phyloP scores from a whole-genome alignment of 1,140 invertebrate species.

The Tachypleus tridentatus region DNA sequence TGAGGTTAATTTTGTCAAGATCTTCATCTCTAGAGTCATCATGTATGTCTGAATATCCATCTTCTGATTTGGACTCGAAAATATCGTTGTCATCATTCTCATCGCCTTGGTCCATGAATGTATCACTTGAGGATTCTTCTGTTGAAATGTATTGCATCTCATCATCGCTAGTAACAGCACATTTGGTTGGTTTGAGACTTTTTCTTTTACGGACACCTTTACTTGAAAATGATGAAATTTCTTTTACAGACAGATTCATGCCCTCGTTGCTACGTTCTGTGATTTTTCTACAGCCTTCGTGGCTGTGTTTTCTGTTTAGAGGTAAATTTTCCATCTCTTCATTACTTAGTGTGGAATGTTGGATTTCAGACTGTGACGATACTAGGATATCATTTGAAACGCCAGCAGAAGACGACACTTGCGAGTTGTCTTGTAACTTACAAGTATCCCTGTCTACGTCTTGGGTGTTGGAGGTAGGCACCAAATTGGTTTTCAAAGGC shows the following conservation, averaged over 20 bases:
- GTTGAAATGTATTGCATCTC: constrained; percentile 21
- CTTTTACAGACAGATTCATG: constrained; percentile 31
- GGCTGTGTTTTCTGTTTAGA: too few relatives aligned
- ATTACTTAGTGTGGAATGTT: too few relatives aligned
- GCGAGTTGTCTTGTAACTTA: too few relatives aligned
- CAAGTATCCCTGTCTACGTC: constrained; percentile 3
- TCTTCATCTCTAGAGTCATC: constrained; percentile 23
- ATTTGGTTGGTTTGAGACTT: constrained; percentile 78
- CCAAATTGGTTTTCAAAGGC: not conserved
- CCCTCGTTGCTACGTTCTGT: constrained; percentile 43
- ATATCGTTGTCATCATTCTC: constrained; percentile 20
- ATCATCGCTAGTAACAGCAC: constrained; percentile 36
- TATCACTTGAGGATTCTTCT: constrained; percentile 24
- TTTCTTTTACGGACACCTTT: constrained; percentile 60
- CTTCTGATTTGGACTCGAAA: constrained; percentile 9
- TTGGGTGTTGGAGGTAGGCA: not conserved
- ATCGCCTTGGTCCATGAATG: constrained; percentile 24
- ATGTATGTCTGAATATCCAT: not conserved
- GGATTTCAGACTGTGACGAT: too few relatives aligned
- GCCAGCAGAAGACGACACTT: too few relatives aligned
- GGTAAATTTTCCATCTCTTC: too few relatives aligned
- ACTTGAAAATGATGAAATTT: constrained; percentile 15
- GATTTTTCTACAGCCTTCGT: too few relatives aligned
- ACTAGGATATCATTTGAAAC: too few relatives aligned
- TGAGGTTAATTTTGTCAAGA: constrained; percentile 8